phyloP scores from a whole-genome alignment of 2,888 invertebrate species.

The Galerucella nymphaeae region DNA sequence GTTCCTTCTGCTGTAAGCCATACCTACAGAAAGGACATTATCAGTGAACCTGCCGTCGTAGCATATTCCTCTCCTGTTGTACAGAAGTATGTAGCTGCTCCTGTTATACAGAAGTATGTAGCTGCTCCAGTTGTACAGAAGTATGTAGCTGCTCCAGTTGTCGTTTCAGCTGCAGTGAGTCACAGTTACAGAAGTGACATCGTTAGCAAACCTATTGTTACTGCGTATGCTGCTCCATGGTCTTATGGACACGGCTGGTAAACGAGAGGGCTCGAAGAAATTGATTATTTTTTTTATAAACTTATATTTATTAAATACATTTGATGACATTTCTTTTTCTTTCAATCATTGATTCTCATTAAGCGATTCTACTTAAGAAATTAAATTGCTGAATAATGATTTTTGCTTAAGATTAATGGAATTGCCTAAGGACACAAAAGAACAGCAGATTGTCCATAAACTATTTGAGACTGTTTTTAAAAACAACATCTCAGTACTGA shows the following conservation, averaged over 20 bases:
- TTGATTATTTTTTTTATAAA: not conserved
- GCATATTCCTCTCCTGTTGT: conserved; percentile 40
- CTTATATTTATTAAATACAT: not conserved
- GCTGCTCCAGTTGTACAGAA: conserved; percentile 42
- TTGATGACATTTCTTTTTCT: too few species aligned
- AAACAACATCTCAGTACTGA: too few species aligned
- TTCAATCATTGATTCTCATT: too few species aligned
- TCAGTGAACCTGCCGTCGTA: conserved; percentile 48
- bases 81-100: conserved; percentile 9
- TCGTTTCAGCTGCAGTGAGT: conserved; percentile 24
- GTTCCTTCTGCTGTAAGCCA: conserved; percentile 39
- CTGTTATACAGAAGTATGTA: conserved; percentile 1
- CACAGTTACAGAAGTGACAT: conserved; percentile 49
- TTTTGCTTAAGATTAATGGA: too few species aligned
- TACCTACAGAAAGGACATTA: conserved; percentile 50
- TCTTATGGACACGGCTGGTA: not conserved
- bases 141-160: conserved; percentile 14
- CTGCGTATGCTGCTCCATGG: conserved; percentile 26
- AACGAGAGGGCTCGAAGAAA: not conserved
- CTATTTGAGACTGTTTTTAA: too few species aligned
- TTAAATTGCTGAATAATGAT: too few species aligned
- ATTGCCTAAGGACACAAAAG: too few species aligned
- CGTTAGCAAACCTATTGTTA: conserved; percentile 44
- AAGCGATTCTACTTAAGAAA: not conserved
- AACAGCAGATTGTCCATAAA: too few species aligned